These are phyloP conservation scores for Turdus rufiventris DNA, from an alignment of 2,113 vertebrate genomes.

Conservation along the genomic window DNA sequence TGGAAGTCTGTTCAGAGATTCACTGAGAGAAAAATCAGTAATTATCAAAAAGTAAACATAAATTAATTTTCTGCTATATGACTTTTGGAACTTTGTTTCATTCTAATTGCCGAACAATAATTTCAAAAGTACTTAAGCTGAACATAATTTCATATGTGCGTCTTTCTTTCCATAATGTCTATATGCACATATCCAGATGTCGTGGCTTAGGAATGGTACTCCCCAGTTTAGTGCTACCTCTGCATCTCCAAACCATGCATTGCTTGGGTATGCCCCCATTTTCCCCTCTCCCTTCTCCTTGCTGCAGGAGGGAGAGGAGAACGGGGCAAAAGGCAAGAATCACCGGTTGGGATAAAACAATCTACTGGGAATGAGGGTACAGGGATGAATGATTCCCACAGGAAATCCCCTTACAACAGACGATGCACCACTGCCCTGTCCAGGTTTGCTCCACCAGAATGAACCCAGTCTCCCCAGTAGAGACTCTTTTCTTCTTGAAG, in stretches of 20 bases:
- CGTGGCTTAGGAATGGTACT: accelerated
- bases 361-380: background rate
- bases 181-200: background rate
- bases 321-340: background rate
- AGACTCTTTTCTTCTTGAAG: accelerated
- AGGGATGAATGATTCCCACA: too few relatives aligned
- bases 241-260: background rate
- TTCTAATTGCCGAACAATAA: background rate
- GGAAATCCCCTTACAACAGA: too few relatives aligned
- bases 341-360: background rate
- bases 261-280: accelerated
- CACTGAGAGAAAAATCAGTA: background rate
- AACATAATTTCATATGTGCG: accelerated
- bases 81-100: background rate
- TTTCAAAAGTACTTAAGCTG: background rate
- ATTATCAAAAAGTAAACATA: background rate
- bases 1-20: background rate
- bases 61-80: background rate
- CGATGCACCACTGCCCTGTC: too few relatives aligned
- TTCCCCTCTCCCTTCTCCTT: background rate
- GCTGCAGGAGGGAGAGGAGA: background rate
- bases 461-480: accelerated
- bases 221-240: background rate
- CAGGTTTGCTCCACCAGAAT: background rate
- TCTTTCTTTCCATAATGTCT: background rate